phyloP scores from a whole-genome alignment of 1,140 invertebrate species.

The Solen grandis region DNA sequence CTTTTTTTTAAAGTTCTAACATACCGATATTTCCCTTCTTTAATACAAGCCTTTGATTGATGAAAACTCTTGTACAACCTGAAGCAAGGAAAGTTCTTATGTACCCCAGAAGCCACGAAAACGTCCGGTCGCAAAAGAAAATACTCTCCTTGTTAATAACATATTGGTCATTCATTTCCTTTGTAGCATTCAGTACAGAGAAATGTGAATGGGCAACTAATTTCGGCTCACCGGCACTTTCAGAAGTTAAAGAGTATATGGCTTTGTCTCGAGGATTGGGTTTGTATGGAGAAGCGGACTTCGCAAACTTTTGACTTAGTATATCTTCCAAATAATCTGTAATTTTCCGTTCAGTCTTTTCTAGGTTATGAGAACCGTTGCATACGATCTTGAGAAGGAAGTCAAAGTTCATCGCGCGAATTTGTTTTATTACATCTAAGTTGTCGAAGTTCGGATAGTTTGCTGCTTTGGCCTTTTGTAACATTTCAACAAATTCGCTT shows the following conservation, averaged over 20 bases:
- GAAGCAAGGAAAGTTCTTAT: constrained; percentile 32
- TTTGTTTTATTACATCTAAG: not conserved
- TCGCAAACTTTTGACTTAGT: not conserved
- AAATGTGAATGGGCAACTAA: not conserved
- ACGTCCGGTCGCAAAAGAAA: constrained; percentile 35
- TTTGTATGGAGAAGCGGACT: not conserved
- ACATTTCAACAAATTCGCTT: constrained; percentile 6
- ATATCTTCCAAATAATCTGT: not conserved
- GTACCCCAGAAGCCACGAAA: constrained; percentile 52
- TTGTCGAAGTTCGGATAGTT: not conserved
- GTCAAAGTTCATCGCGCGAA: not conserved
- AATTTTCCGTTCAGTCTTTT: not conserved
- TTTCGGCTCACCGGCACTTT: constrained; percentile 26
- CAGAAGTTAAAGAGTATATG: constrained; percentile 4
- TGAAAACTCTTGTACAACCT: constrained; percentile 46
- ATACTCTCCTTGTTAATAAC: not conserved
- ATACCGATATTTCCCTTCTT: constrained; percentile 6
- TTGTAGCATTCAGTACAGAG: not conserved
- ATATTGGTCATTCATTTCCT: not conserved
- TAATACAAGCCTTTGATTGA: not conserved
- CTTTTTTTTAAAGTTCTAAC: not conserved
- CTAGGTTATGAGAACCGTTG: not conserved
- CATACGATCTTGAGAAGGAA: not conserved
- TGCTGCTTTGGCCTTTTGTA: not conserved
- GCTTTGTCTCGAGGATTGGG: constrained; percentile 1